phyloP scores from a whole-genome alignment of 2,888 invertebrate species.

The Brachylomia viminalis region DNA sequence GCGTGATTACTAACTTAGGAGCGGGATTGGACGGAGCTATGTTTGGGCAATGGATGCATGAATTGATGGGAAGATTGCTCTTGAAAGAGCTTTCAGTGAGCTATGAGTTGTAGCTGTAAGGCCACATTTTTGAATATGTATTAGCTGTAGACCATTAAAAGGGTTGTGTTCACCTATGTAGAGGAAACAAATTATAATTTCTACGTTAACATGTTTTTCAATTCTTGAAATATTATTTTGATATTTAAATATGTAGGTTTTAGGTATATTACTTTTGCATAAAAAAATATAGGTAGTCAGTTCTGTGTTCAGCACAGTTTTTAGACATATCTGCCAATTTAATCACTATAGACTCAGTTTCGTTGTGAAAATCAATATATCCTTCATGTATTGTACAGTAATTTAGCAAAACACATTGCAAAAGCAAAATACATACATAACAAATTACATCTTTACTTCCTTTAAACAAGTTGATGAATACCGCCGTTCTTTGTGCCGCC shows the following conservation, averaged over 20 bases:
- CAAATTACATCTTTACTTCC: conserved; percentile 15
- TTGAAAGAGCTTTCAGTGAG: background rate
- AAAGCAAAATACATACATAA: background rate
- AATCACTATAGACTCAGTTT: background rate
- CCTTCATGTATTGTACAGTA: background rate
- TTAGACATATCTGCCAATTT: background rate
- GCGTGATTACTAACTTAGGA: conserved; percentile 46
- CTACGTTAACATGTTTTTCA: background rate
- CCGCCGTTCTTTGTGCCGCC: conserved; percentile 51
- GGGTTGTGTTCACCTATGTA: background rate
- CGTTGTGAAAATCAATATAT: background rate
- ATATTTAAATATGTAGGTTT: background rate
- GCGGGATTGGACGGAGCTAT: conserved; percentile 23
- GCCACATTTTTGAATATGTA: background rate
- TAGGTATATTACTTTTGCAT: background rate
- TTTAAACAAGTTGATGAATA: conserved; percentile 40
- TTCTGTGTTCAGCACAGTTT: background rate
- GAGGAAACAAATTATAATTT: background rate
- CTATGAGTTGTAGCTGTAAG: background rate
- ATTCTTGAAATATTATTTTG: background rate
- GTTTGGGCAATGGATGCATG: background rate
- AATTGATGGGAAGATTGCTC: background rate
- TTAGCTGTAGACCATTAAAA: no score
- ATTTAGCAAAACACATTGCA: conserved; percentile 9
- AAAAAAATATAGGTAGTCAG: background rate